These are phyloP conservation scores for Notamacropus eugenii DNA, from an alignment of 2,797 vertebrate genomes.

Conservation along the genomic window DNA sequence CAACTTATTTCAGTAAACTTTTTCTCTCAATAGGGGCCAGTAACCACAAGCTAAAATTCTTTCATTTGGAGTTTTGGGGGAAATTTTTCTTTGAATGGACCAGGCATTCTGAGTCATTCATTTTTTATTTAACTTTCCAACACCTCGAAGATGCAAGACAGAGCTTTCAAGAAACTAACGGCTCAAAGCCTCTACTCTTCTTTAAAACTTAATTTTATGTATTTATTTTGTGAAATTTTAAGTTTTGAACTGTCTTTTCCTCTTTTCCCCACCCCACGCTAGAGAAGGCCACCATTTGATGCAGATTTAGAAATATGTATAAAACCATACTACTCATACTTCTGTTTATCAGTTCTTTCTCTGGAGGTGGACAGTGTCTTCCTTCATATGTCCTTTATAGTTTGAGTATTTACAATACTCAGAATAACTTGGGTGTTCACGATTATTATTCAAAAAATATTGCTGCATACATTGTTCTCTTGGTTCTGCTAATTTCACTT, in stretches of 20 bases:
- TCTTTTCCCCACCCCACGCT: background rate
- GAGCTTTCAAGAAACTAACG: background rate
- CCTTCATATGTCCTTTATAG: background rate
- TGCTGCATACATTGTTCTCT: background rate
- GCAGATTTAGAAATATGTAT: background rate
- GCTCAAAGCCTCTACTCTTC: background rate
- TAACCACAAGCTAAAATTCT: conserved; percentile 32
- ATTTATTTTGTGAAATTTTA: background rate
- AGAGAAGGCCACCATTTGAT: background rate
- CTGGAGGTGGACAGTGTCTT: background rate
- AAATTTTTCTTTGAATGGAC: conserved; percentile 26
- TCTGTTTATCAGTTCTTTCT: background rate
- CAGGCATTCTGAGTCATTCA: conserved; percentile 8
- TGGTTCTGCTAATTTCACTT: background rate
- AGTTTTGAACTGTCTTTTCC: background rate
- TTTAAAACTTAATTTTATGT: background rate
- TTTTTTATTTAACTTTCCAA: conserved; percentile 35
- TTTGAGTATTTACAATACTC: background rate
- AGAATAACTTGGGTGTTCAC: background rate
- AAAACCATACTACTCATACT: background rate
- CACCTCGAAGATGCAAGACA: background rate
- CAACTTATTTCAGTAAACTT: conserved; percentile 39
- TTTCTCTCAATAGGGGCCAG: conserved; percentile 16
- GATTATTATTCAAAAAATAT: background rate
- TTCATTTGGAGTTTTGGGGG: conserved; percentile 10